Base-by-base conservation (phyloP, 2,888 invertebrate genomes). In the Rotaria magnacalcarata region DNA sequence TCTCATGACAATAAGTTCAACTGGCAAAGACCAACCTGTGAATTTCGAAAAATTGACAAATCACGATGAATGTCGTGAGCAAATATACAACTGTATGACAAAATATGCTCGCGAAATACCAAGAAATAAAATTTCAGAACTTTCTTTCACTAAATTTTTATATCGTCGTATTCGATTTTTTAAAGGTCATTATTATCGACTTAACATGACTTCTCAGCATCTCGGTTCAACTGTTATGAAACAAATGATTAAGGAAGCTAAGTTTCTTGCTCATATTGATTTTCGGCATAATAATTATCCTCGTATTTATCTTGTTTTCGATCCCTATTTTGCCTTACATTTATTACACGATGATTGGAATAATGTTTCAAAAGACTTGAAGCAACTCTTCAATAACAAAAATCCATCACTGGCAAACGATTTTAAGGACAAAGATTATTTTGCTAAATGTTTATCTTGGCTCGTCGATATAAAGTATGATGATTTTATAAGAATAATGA, bases 81-180 rank as follows among this genome's bases (percentile, higher is more conserved):
- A 24, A 34, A 80, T 80, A 47, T 47, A 80, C 19, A 24, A 80
- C 24, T 47, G 47, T n/a, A 43, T 80, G 2, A 0, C 2, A n/a
- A 47, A 24, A 47, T 80, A 80, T n/a, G 80, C 80, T 21, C 47
- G 47, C 2, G 80, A 80, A 80, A 47, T 80, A 47, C 47, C 80
- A 47, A 43, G n/a, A 80, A 80, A 80, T 47, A 80, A 80, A 47
- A 47, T 80, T n/a, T 80, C 80, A 1, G 80, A 80, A 80, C 47
- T 80, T 10, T 80, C 80, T 24, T 80, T 80, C 47, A 80, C 47
- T 3, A 80, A 80, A 80, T 80, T 80, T 80, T 47, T 80, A n/a
- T 80, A 80, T 80, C 80, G 80, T 47, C 80, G 80, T 43, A 8
- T 80, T 8, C 41, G 19, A 80, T 80, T 80, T 80, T 80, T 80